phyloP scores from a whole-genome alignment of 2,113 vertebrate species.

The Elachura formosa region DNA sequence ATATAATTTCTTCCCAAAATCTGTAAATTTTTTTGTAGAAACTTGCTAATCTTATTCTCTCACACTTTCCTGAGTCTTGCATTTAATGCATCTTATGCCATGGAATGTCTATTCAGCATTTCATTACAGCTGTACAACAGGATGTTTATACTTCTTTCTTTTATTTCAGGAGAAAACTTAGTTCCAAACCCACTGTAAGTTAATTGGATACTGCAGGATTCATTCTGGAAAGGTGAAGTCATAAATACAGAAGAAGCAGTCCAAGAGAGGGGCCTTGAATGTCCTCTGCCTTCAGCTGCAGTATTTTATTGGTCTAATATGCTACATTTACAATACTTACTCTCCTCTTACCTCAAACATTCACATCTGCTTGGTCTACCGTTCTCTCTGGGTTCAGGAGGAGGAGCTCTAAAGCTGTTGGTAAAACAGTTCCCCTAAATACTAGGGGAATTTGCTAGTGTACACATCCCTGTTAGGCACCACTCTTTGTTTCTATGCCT shows the following conservation, averaged over 20 bases:
- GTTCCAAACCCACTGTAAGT: not conserved
- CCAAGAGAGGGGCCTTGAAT: not conserved
- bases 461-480: not conserved
- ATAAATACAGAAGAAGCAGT: not conserved
- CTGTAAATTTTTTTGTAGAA: not conserved
- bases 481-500: not conserved
- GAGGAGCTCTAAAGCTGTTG: not conserved
- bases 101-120: not conserved
- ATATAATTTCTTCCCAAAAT: not conserved
- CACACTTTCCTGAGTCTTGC: not conserved
- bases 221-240: not conserved
- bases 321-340: not conserved
- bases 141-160: not conserved
- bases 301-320: not conserved
- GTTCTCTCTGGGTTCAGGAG: not conserved
- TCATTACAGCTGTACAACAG: not conserved
- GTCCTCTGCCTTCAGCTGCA: not conserved
- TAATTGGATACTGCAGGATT: not conserved
- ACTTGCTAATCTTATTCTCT: not conserved
- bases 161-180: not conserved
- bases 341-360: not conserved
- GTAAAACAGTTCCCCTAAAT: not conserved
- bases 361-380: rapidly evolving
- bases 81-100: not conserved
- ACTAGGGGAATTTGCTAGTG: not conserved